These are phyloP conservation scores for Maconellicoccus hirsutus DNA, from an alignment of 1,140 invertebrate species.

Conservation along the genomic window DNA sequence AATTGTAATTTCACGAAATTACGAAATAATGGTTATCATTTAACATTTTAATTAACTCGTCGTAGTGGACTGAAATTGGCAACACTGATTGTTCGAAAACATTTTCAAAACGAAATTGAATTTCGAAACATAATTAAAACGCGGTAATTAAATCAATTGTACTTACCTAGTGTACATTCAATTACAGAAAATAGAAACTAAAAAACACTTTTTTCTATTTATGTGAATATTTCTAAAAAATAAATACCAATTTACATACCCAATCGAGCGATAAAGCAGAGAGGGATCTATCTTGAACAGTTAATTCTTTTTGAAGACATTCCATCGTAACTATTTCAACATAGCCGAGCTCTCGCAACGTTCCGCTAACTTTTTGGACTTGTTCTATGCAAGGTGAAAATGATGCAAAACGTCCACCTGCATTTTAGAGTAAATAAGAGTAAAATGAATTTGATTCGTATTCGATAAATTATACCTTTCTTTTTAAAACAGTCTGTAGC, in stretches of 20 bases:
- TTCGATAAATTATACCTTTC: neutral
- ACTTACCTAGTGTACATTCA: no score
- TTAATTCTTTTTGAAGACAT: slow-evolving; percentile 70
- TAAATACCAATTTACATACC: neutral
- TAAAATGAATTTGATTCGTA: slow-evolving; percentile 9
- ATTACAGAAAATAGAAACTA: no score
- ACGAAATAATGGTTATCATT: no score
- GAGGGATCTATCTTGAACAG: slow-evolving; percentile 58
- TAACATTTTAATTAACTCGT: no score
- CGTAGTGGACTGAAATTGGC: no score
- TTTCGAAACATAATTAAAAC: no score
- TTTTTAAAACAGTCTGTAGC: slow-evolving; percentile 40
- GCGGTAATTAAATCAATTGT: no score
- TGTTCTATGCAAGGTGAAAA: slow-evolving; percentile 98
- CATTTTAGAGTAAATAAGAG: slow-evolving; percentile 29
- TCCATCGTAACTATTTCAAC: slow-evolving; percentile 76
- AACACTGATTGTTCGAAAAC: no score
- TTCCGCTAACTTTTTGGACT: slow-evolving; percentile 73
- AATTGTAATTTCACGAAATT: no score
- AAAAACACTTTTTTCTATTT: no score
- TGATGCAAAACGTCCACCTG: slow-evolving; percentile 85
- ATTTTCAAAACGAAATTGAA: no score
- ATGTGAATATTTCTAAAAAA: neutral
- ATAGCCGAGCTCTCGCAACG: slow-evolving; percentile 58
- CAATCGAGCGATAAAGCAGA: slow-evolving; percentile 39